A percentile compares a stretch with the other conserved stretches of the same genome.
Conservation (phyloP, 2,113 vertebrate genomes). For the Eolophus roseicapilla region DNA sequence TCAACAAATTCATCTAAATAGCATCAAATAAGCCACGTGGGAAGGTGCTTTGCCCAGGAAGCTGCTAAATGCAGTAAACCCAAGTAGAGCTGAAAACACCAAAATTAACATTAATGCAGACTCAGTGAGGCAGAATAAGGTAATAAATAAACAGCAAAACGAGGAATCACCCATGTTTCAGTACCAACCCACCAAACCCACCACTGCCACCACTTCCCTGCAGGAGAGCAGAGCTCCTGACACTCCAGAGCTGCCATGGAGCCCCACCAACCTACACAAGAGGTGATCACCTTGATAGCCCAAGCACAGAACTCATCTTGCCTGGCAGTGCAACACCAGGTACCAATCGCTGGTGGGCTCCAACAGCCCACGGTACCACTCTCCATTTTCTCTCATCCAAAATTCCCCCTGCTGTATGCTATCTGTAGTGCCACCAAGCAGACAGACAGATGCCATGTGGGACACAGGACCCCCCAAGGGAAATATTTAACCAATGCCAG, state of each 20-base stretch:
- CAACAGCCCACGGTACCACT: background rate
- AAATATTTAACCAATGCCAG: background rate
- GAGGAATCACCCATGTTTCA: background rate
- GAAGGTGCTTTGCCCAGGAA: slow-evolving; percentile 2
- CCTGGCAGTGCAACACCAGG: fast-evolving
- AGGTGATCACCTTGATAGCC: background rate
- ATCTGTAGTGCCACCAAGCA: background rate
- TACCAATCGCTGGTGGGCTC: background rate
- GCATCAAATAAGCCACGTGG: background rate
- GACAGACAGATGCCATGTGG: background rate
- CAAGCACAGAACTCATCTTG: background rate
- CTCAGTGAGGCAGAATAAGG: background rate
- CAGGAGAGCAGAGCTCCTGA: background rate
- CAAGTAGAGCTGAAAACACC: background rate
- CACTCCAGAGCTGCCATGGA: background rate
- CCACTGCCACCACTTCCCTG: background rate
- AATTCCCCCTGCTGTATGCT: background rate
- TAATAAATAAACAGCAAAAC: background rate
- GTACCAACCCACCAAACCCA: background rate
- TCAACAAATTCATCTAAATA: background rate
- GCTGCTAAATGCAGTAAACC: background rate
- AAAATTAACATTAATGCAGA: background rate
- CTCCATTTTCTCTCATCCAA: background rate
- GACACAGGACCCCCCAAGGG: too few species aligned
- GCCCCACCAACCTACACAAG: background rate